Evolutionary conservation across 2,888 invertebrate species (phyloP).

Genomic region (Sussaba pulchella): DNA sequence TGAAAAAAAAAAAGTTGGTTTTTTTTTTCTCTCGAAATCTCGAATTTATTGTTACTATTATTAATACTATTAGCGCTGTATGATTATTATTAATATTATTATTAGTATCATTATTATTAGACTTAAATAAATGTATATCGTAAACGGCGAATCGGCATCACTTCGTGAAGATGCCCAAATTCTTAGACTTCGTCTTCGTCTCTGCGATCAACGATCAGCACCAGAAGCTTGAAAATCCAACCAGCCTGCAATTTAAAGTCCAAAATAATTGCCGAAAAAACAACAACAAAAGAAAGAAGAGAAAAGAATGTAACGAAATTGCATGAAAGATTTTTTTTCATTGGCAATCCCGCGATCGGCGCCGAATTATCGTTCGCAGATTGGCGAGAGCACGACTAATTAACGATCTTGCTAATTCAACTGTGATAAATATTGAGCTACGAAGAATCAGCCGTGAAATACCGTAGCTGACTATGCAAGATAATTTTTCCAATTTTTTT

Average conservation of each 20-base stretch:
- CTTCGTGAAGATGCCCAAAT: background rate
- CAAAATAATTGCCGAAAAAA: background rate
- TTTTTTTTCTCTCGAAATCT: slow-evolving; percentile 48
- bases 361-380: slow-evolving; percentile 53
- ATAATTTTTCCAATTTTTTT: too few species aligned
- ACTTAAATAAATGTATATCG: slow-evolving; percentile 45
- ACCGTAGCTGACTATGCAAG: slow-evolving; percentile 35
- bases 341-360: slow-evolving; percentile 17
- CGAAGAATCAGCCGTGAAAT: slow-evolving; percentile 51
- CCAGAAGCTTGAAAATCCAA: too few species aligned
- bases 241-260: too few species aligned
- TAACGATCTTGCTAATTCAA: slow-evolving; percentile 52
- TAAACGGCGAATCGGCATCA: slow-evolving; percentile 45
- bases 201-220: background rate
- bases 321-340: slow-evolving; percentile 11
- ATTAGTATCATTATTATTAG: slow-evolving; percentile 62
- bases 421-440: slow-evolving; percentile 62
- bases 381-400: slow-evolving; percentile 34
- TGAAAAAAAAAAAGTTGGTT: slow-evolving; percentile 19
- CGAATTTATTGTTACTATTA: slow-evolving; percentile 58
- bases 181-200: slow-evolving; percentile 14
- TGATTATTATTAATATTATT: slow-evolving; percentile 56
- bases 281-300: background rate
- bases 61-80: slow-evolving; percentile 58
- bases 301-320: background rate